Evolutionary conservation across 2,113 vertebrate species (phyloP), one percentile per base, ranked within the genome.

Genomic region (Rhinogobius similis): DNA sequence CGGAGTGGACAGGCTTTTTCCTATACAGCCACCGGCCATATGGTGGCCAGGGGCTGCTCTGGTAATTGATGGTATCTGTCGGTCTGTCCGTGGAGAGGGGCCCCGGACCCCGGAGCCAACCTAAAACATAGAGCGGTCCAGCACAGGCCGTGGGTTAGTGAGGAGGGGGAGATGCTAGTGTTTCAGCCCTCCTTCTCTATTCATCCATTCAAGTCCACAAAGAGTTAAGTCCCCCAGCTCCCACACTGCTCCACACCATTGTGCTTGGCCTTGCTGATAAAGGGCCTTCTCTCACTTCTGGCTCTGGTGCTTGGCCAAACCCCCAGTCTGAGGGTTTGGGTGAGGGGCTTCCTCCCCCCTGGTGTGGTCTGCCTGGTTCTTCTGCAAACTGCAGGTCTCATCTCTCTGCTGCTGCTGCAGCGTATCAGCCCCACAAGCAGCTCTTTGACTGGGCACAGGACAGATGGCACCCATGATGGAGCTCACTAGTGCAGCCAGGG

Each of bases 21-120:
- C 91, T 90, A 90, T 93, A 91, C 81, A 88, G 88, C 88, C 91
- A 82, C 82, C 73, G 77, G 90, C 92, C 95, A 95, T 94, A 95
- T 95, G 95, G 89, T 84, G 75, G 81, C 82, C 91, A 92, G 83
- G 72, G 88, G 84, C 85, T 53, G 85, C 75, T 73, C 86, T 86
- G 82, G 85, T 87, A 90, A 93, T 91, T 92, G 92, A 94, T 90
- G 89, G 88, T 93, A 92, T 94, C 92, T 92, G 89, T 90, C 72
- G 83, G 67, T 78, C 77, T 70, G 82, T 83, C 83, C 76, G 64
- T 83, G 73, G 77, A 84, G 73, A 87, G 87, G 84, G 82, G 85
- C 83, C 81, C 85, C 65, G 73, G 82, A 89, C 84, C 79, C 85
- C 87, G 63, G 56, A 81, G 86, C 75, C 79, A 82, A 69, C 75